These are phyloP conservation scores for Macrotus californicus DNA, from an alignment of 2,113 vertebrate genomes.

Conservation along the genomic window DNA sequence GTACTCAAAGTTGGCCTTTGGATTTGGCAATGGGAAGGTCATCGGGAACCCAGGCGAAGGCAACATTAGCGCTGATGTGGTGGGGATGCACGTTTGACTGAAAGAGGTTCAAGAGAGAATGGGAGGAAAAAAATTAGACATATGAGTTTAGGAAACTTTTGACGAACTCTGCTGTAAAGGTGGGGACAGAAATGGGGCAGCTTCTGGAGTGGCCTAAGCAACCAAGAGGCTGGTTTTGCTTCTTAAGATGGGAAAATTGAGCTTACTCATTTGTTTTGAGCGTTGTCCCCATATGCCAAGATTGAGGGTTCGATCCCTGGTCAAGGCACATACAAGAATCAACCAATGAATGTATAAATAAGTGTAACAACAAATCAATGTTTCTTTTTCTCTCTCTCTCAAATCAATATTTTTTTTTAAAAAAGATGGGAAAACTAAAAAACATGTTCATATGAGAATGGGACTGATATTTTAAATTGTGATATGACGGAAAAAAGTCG, in stretches of 20 bases:
- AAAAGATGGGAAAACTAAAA: neutral
- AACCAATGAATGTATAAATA: too few species aligned
- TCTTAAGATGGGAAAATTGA: neutral
- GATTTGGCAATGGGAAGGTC: neutral
- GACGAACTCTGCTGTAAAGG: neutral
- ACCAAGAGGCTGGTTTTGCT: neutral
- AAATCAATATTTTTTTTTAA: too few species aligned
- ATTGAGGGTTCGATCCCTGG: neutral
- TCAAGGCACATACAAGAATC: neutral
- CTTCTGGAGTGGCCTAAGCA: neutral
- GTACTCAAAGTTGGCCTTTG: neutral
- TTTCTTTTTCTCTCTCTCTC: too few species aligned
- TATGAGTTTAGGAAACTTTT: too few species aligned
- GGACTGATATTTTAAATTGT: neutral
- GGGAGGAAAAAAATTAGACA: neutral
- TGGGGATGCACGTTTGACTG: neutral
- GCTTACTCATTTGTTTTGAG: too few species aligned
- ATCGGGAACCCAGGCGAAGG: neutral
- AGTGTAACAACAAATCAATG: too few species aligned
- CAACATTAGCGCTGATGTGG: fast-evolving
- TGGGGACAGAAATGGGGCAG: neutral
- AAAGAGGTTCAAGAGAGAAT: neutral
- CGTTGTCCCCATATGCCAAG: too few species aligned
- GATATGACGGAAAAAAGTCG: neutral
- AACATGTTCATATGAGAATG: neutral